These are phyloP conservation scores for Exocentrus adspersus DNA, from an alignment of 2,888 invertebrate genomes.

Conservation along the genomic window DNA sequence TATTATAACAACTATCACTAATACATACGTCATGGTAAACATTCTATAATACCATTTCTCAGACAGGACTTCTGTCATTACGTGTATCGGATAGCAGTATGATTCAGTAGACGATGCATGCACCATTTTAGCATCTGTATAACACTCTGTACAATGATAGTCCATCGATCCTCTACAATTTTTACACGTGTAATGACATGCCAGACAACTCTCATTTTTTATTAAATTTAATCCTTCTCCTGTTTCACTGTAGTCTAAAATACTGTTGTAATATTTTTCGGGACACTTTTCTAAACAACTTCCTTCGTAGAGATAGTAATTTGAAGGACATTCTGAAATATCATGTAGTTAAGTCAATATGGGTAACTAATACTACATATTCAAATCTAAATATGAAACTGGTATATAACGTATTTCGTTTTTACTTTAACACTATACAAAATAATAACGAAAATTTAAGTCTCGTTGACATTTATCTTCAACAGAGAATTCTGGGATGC, in stretches of 20 bases:
- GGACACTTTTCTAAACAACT: conserved; percentile 70
- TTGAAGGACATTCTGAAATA: conserved; percentile 72
- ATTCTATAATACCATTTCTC: conserved; percentile 56
- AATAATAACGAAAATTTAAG: no score
- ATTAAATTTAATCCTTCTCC: conserved; percentile 41
- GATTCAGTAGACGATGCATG: conserved; percentile 58
- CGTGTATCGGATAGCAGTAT: conserved; percentile 58
- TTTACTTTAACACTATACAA: no score
- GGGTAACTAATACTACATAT: not conserved
- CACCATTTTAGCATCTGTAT: conserved; percentile 71
- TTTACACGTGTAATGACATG: conserved; percentile 81
- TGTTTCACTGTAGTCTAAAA: conserved; percentile 44
- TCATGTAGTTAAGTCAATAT: conserved; percentile 45
- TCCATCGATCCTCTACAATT: conserved; percentile 75
- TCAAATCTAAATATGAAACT: not conserved
- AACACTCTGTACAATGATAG: conserved; percentile 75
- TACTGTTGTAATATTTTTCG: conserved; percentile 54
- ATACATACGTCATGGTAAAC: conserved; percentile 48
- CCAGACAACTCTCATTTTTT: conserved; percentile 65
- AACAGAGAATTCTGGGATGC: no score
- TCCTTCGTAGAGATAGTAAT: conserved; percentile 70
- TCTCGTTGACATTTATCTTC: no score
- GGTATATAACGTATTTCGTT: no score
- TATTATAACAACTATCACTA: conserved; percentile 45
- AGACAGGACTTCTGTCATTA: conserved; percentile 44